phyloP scores from a whole-genome alignment of 2,113 vertebrate species.

The Panthera uncia region DNA sequence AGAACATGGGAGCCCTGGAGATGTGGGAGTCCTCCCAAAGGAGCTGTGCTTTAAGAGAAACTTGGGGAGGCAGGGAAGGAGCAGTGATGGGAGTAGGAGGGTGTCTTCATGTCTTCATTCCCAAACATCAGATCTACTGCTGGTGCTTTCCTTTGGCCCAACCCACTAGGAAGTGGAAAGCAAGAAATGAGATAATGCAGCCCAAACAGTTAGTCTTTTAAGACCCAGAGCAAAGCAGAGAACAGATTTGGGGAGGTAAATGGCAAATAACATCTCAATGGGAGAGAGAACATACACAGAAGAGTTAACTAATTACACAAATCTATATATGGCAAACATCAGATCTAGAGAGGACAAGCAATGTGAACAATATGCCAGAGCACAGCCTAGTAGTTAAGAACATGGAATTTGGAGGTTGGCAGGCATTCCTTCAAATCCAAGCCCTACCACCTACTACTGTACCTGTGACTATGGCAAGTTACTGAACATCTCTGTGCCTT shows the following conservation, averaged over 20 bases:
- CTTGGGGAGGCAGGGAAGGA: not conserved
- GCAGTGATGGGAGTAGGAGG: not conserved
- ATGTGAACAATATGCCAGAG: not conserved
- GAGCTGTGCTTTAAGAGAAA: not conserved
- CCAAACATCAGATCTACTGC: not conserved
- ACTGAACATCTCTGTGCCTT: not conserved
- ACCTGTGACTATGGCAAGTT: not conserved
- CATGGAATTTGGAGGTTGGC: not conserved
- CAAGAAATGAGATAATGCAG: not conserved
- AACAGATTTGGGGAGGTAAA: not conserved
- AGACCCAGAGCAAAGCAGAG: conserved; percentile 23
- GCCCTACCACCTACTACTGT: not conserved
- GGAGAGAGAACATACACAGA: not conserved
- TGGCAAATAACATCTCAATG: not conserved
- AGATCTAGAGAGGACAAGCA: not conserved
- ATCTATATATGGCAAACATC: not conserved
- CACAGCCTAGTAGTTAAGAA: not conserved
- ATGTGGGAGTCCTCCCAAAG: rapidly evolving
- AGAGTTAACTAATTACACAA: not conserved
- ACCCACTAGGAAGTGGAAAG: not conserved
- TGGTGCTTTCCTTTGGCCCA: not conserved
- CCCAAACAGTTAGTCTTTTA: not conserved
- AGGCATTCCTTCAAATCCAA: not conserved
- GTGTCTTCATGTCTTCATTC: not conserved
- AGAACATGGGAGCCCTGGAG: not conserved